Base-by-base conservation (phyloP, 1,140 invertebrate genomes). In the Monochamus saltuarius region DNA sequence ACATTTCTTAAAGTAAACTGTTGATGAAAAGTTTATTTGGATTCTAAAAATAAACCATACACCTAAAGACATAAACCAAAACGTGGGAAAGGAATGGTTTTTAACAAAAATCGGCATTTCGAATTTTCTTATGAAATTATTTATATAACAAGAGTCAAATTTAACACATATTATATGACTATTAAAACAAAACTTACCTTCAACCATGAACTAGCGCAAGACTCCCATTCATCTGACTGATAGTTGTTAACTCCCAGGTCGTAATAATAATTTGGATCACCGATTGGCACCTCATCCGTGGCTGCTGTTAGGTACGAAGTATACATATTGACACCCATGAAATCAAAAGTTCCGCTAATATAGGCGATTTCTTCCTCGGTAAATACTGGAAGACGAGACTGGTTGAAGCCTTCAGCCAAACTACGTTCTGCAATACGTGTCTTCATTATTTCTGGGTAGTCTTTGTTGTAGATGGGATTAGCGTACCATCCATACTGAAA, bases 361-460 rank as follows among this genome's bases (percentile, higher is more conserved):
- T 71, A 64, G 16, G 76, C 34, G 2, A 78, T 76, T 72, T 82
- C 77, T 16, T 81, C 71, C 19, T 66, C 13, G 9, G 75, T 79
- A 34, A 85, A 81, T 9, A 58, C 50, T 0, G 82, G 81, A 2
- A 86, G 69, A 57, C 80, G 70, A 0, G 82, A 82, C 17, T 56
- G 38, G 1, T 58, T 17, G 36, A 74, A 77, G 7, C 78, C 78
- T 73, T 83, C 73, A 1, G 60, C 52, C 42, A 58, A 47, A 62
- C 81, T 83, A 14, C 79, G 78, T 16, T 75, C 56, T 8, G 51
- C 68, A n/a, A 85, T 74, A 2, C 59, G 37, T 13, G 73, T 64
- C 62, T 78, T 80, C 74, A 86, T 77, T 0, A 77, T 37, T 57
- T 76, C 58, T 0, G 84, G 84, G 74, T 83, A 85, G 36, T 83